These are phyloP conservation scores for Ophion ellenae DNA, from an alignment of 2,888 invertebrate genomes.

Conservation along the genomic window DNA sequence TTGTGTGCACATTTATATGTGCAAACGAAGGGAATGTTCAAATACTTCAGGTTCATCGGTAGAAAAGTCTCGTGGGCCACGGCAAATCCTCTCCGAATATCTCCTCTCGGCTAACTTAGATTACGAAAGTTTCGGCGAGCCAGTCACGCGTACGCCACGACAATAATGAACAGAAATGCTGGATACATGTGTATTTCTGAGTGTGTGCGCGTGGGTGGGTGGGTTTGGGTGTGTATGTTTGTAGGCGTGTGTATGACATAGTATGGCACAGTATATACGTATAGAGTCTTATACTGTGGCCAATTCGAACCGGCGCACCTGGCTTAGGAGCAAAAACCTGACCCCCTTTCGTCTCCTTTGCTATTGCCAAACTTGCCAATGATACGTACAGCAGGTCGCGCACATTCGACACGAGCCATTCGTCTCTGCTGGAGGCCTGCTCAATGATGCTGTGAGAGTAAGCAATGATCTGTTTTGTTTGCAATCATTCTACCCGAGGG, in stretches of 20 bases:
- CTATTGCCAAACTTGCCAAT: conserved; percentile 37
- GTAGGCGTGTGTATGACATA: no score
- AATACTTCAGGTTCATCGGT: conserved; percentile 49
- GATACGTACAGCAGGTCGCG: neutral
- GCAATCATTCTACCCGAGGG: neutral
- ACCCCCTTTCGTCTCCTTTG: neutral
- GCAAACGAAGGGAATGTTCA: conserved; percentile 5
- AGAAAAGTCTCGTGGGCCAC: conserved; percentile 26
- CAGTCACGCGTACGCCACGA: conserved; percentile 50
- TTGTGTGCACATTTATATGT: neutral
- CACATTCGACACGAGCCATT: neutral
- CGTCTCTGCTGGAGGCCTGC: neutral
- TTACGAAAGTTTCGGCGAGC: conserved; percentile 58
- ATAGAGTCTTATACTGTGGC: neutral
- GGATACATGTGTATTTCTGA: conserved; percentile 34
- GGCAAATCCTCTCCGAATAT: conserved; percentile 45
- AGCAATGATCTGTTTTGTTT: neutral
- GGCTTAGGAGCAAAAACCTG: neutral
- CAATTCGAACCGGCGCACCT: neutral
- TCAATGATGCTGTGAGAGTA: neutral
- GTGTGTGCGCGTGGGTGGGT: neutral
- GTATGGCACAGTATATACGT: no score
- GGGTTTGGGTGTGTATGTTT: no score
- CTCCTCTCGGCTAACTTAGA: conserved; percentile 56
- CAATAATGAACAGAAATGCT: conserved; percentile 59